Evolutionary conservation across 2,797 vertebrate species (phyloP).

Genomic region (Catostomus latipinnis): DNA sequence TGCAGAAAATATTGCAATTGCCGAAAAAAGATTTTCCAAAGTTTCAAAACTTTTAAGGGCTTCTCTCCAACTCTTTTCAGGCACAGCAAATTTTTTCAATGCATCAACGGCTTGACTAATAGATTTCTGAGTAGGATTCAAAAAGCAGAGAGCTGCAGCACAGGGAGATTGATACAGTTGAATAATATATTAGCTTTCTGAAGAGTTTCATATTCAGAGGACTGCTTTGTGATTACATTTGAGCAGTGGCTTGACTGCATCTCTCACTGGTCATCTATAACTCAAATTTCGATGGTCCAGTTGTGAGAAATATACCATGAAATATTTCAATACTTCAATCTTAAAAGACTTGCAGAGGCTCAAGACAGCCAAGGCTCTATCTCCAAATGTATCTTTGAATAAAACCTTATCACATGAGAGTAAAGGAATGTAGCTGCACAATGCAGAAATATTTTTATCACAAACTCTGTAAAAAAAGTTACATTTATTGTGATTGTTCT

Average conservation of each 20-base stretch:
- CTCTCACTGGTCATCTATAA: constrained; percentile 73
- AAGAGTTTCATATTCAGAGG: constrained; percentile 73
- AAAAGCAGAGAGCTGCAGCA: constrained; percentile 48
- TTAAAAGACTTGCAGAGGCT: constrained; percentile 23
- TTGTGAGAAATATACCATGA: constrained; percentile 52
- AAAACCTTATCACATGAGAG: constrained; percentile 53
- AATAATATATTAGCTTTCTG: constrained; percentile 62
- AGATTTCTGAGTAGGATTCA: constrained; percentile 59
- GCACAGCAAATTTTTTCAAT: constrained; percentile 72
- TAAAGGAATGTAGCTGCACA: constrained; percentile 45
- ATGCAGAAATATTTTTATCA: constrained; percentile 27
- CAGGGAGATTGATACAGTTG: constrained; percentile 59
- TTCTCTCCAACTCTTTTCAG: constrained; percentile 73
- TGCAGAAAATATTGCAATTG: constrained; percentile 26
- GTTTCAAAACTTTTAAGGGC: constrained; percentile 69
- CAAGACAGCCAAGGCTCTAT: constrained; percentile 22
- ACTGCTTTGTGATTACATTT: constrained; percentile 63
- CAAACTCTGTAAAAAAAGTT: neutral
- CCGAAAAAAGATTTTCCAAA: constrained; percentile 30
- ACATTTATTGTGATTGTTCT: constrained; percentile 27
- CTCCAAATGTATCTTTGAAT: constrained; percentile 52
- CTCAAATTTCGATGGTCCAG: constrained; percentile 52
- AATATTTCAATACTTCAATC: constrained; percentile 57
- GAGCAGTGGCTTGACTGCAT: constrained; percentile 65
- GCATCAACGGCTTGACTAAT: constrained; percentile 76